Conservation (phyloP, 2,797 vertebrate species). For the Syngnathus acus region DNA sequence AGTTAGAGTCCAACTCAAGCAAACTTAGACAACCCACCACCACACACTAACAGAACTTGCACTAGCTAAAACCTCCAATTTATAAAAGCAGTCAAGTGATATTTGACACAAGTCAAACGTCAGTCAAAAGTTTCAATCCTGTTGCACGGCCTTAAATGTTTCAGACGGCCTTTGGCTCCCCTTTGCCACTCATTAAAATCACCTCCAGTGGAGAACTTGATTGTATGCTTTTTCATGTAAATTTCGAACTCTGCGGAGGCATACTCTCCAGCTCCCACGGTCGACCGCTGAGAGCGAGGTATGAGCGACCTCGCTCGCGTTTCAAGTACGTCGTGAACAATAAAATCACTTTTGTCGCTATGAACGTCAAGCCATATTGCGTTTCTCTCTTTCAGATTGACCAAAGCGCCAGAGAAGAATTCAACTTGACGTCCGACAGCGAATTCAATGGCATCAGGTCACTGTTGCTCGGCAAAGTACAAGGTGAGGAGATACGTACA, state of each 20-base stretch:
- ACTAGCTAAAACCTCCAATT: not conserved
- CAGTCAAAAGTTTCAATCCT: not conserved
- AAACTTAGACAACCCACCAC: too few relatives aligned
- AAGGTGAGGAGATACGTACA: slow-evolving; percentile 67
- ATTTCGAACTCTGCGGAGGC: not conserved
- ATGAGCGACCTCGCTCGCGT: not conserved
- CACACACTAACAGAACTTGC: not conserved
- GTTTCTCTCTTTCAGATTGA: slow-evolving; percentile 75
- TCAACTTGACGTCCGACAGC: slow-evolving; percentile 78
- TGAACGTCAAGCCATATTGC: not conserved
- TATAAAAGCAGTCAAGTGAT: not conserved
- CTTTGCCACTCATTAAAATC: not conserved
- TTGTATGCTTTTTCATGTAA: not conserved
- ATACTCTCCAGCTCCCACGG: not conserved
- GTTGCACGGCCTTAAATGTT: not conserved
- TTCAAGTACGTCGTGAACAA: not conserved
- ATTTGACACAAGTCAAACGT: not conserved
- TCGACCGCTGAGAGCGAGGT: not conserved
- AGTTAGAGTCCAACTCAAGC: too few relatives aligned
- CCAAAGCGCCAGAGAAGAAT: slow-evolving; percentile 73
- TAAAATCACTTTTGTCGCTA: not conserved
- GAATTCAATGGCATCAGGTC: slow-evolving; percentile 85
- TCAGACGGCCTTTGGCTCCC: not conserved
- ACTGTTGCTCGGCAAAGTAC: slow-evolving; percentile 80
- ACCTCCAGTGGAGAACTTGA: not conserved